Conservation (phyloP, 1,140 invertebrate genomes). For the Cyclina sinensis region DNA sequence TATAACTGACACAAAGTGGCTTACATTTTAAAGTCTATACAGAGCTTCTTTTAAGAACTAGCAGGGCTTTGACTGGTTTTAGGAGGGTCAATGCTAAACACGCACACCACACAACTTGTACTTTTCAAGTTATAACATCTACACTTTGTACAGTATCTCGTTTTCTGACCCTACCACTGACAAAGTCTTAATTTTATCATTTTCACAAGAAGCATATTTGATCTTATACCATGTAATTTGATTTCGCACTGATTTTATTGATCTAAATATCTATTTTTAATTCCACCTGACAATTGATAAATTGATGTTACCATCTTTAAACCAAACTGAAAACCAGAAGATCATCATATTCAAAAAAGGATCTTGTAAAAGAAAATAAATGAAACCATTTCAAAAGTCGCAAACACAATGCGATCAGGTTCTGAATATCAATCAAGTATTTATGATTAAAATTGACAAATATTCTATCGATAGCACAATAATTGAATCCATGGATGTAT, state of each 20-base stretch:
- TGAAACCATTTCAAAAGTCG: not conserved
- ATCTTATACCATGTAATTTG: slow-evolving; percentile 1
- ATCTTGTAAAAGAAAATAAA: slow-evolving; percentile 13
- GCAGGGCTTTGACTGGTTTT: no score
- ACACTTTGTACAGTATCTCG: no score
- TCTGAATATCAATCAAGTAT: slow-evolving; percentile 19
- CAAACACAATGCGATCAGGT: not conserved
- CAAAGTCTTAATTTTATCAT: not conserved
- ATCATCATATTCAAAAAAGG: not conserved
- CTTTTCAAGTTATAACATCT: no score
- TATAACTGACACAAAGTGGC: no score
- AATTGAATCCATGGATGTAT: not conserved
- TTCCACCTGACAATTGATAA: not conserved
- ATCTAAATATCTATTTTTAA: not conserved
- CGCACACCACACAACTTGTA: no score
- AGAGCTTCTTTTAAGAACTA: no score
- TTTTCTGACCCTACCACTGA: not conserved
- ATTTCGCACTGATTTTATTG: slow-evolving; percentile 5
- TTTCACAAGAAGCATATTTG: not conserved
- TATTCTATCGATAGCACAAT: not conserved
- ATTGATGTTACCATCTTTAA: not conserved
- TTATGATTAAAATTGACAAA: slow-evolving; percentile 24
- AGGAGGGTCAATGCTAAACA: no score
- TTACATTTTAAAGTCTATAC: no score
- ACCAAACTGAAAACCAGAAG: not conserved